These are phyloP conservation scores for Falco berigora DNA, from an alignment of 2,797 vertebrate genomes.

Conservation along the genomic window DNA sequence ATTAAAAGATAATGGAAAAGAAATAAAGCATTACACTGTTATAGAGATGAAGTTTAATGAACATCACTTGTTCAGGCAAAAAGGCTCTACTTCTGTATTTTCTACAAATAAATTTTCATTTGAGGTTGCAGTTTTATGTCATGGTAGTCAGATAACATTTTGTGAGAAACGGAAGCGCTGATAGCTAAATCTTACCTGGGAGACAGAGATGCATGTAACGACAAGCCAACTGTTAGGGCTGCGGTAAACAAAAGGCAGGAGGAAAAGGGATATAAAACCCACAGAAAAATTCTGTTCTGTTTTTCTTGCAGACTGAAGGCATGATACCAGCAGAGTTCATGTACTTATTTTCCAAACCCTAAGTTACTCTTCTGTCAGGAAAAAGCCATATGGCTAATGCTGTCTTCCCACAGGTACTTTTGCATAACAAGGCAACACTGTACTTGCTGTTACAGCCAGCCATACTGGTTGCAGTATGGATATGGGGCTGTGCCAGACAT, in stretches of 20 bases:
- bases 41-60: neutral
- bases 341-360: neutral
- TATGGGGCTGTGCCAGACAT: neutral
- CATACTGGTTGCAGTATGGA: neutral
- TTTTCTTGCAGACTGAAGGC: neutral
- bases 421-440: neutral
- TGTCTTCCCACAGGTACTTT: neutral
- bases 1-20: neutral
- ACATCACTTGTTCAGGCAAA: neutral
- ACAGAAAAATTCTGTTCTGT: neutral
- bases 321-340: neutral
- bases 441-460: neutral
- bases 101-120: neutral
- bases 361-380: neutral
- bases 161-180: neutral
- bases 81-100: neutral
- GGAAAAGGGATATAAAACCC: neutral
- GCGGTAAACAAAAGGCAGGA: neutral
- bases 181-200: neutral
- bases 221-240: neutral
- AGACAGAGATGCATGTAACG: neutral
- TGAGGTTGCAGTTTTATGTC: neutral
- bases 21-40: neutral
- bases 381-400: neutral
- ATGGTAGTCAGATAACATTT: neutral